Conservation (phyloP, 2,888 invertebrate genomes). For the Amphipyra tragopoginis region DNA sequence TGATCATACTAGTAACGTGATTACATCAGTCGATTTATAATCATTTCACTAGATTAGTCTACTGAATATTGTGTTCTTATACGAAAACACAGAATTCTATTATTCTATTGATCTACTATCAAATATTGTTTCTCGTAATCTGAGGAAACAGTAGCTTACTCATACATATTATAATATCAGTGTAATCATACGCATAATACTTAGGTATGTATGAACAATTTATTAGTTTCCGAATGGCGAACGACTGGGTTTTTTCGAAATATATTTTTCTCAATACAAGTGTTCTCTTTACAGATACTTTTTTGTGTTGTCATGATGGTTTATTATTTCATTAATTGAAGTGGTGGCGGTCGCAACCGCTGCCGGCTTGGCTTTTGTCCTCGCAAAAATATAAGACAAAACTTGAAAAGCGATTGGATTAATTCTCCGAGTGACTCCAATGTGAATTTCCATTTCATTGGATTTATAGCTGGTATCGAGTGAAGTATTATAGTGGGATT, state of each 20-base stretch:
- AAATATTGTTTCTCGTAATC: background rate
- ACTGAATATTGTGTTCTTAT: no score
- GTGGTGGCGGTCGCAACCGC: slow-evolving; percentile 56
- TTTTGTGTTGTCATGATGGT: slow-evolving; percentile 60
- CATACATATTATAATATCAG: slow-evolving; percentile 22
- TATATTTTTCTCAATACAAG: slow-evolving; percentile 47
- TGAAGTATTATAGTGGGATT: slow-evolving; percentile 40
- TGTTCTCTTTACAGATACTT: slow-evolving; percentile 44
- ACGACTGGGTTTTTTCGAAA: slow-evolving; percentile 36
- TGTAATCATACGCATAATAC: slow-evolving; percentile 30
- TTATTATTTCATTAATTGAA: slow-evolving; percentile 72
- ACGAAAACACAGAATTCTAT: no score
- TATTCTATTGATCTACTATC: no score
- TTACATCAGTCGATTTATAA: no score
- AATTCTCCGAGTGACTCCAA: slow-evolving; percentile 61
- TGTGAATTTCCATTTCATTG: slow-evolving; percentile 66
- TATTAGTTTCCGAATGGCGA: slow-evolving; percentile 36
- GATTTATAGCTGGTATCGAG: slow-evolving; percentile 40
- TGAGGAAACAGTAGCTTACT: background rate
- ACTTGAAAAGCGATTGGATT: slow-evolving; percentile 65
- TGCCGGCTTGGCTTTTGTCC: slow-evolving; percentile 57
- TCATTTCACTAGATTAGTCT: no score
- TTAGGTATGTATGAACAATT: slow-evolving; percentile 45
- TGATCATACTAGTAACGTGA: no score
- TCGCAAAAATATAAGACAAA: slow-evolving; percentile 61